Conservation (phyloP, 53 echinoderm and acorn worm species). For the Pentamera pediparva region DNA sequence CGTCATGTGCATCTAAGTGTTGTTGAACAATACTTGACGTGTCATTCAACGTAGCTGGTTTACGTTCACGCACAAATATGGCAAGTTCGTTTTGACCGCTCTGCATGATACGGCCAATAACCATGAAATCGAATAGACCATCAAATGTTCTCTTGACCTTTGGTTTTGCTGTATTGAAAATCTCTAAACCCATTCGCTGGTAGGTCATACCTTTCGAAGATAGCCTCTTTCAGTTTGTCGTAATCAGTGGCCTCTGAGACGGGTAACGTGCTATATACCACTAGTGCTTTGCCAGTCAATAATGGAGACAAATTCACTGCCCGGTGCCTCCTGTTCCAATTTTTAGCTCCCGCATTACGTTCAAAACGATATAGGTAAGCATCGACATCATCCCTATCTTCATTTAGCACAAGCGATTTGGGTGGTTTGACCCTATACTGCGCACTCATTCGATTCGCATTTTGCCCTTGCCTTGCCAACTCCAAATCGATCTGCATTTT, state of each 20-base stretch:
- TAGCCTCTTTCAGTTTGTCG: not conserved
- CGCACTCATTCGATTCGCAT: too few relatives aligned
- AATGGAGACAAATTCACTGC: not conserved
- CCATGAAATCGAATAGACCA: not conserved
- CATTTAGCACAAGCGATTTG: not conserved
- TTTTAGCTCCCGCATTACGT: not conserved
- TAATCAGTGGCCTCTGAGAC: not conserved
- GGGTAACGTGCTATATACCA: not conserved
- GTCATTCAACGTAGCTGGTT: not conserved
- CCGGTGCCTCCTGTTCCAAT: not conserved
- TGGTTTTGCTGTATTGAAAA: not conserved
- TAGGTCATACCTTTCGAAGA: not conserved
- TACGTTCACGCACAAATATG: not conserved
- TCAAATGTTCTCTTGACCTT: not conserved
- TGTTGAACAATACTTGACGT: not conserved
- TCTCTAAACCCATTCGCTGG: not conserved
- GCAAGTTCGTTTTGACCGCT: not conserved
- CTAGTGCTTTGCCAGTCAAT: not conserved
- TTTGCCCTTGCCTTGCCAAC: too few relatives aligned
- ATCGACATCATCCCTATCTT: not conserved
- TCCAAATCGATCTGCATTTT: too few relatives aligned
- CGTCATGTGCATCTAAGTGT: not conserved
- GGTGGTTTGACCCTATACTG: not conserved
- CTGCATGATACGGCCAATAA: not conserved
- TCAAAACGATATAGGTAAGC: not conserved